phyloP scores from a whole-genome alignment of 2,113 vertebrate genomes.

The Rousettus leschenaultii region DNA sequence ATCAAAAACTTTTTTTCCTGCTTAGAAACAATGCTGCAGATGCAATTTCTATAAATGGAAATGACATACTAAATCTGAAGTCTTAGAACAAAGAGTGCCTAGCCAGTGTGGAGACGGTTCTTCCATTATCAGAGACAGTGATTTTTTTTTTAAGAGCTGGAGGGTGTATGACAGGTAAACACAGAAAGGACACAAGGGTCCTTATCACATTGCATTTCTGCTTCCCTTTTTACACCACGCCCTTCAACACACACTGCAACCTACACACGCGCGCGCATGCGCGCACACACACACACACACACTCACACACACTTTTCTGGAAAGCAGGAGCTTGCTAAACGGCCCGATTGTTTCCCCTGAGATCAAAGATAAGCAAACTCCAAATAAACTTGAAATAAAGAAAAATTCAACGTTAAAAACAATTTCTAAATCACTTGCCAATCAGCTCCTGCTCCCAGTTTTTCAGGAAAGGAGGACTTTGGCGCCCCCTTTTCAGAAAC shows the following conservation, averaged over 20 bases:
- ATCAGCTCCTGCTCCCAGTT: slow-evolving; percentile 5
- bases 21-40: background rate
- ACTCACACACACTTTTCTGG: background rate
- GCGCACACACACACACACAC: too few relatives aligned
- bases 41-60: background rate
- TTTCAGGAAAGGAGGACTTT: slow-evolving; percentile 46
- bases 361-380: slow-evolving; percentile 21
- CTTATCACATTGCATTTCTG: background rate
- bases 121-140: background rate
- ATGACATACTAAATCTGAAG: background rate
- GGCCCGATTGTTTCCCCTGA: background rate
- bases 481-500: slow-evolving; percentile 54
- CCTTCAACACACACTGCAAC: background rate
- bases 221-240: background rate
- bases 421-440: slow-evolving; percentile 43
- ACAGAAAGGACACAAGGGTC: background rate
- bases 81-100: background rate
- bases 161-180: background rate
- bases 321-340: background rate
- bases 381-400: slow-evolving; percentile 50
- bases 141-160: background rate
- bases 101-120: background rate
- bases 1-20: background rate
- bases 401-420: slow-evolving; percentile 49
- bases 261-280: background rate